A percentile compares a stretch with the other conserved stretches of the same genome.
phyloP scores from a whole-genome alignment of 2,797 vertebrate species.

The Botia almorhae region DNA sequence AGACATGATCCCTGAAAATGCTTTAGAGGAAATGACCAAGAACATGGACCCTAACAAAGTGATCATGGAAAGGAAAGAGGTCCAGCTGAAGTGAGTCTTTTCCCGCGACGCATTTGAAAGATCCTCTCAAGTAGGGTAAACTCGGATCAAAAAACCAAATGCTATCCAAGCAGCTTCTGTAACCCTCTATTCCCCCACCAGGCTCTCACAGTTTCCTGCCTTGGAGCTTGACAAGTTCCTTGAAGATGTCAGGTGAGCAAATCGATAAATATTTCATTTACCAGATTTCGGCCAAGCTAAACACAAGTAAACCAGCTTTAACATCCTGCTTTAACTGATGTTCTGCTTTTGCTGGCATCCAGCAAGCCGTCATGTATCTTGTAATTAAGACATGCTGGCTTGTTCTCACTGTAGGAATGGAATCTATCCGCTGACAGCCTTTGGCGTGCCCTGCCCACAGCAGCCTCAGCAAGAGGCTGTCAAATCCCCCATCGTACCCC shows the following conservation, averaged over 20 bases:
- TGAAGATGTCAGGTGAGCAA: conserved; percentile 91
- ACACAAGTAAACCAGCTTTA: background rate
- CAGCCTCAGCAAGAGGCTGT: conserved; percentile 95
- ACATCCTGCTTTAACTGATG: background rate
- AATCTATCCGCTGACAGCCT: conserved; percentile 95
- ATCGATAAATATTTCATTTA: background rate
- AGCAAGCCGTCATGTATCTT: background rate
- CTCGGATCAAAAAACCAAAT: too few species aligned
- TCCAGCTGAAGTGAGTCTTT: conserved; percentile 93
- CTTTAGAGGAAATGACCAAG: conserved; percentile 98
- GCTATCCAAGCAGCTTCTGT: background rate
- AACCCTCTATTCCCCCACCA: conserved; percentile 59
- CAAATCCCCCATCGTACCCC: conserved; percentile 92
- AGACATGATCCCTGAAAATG: conserved; percentile 99
- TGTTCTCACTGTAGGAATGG: conserved; percentile 82
- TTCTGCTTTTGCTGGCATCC: background rate
- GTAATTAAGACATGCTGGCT: background rate
- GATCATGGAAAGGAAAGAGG: conserved; percentile 89
- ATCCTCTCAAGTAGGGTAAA: background rate
- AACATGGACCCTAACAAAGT: conserved; percentile 95
- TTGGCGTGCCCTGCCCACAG: conserved; percentile 91
- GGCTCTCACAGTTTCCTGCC: conserved; percentile 95
- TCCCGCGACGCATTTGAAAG: background rate
- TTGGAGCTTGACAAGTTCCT: conserved; percentile 97
- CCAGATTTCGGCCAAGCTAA: background rate